phyloP scores from a whole-genome alignment of 2,113 vertebrate species.

The Spermophilus dauricus region DNA sequence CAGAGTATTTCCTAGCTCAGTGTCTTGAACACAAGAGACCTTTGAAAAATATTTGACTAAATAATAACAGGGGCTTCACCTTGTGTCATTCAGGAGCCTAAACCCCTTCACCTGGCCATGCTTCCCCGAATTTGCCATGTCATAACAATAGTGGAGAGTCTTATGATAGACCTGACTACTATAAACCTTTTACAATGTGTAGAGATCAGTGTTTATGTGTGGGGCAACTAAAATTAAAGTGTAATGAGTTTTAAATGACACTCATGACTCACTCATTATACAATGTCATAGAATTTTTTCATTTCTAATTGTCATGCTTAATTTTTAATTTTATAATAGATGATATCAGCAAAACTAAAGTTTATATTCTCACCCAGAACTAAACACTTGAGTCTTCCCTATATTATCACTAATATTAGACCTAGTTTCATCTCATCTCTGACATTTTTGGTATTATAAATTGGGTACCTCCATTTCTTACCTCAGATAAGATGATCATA shows the following conservation, averaged over 20 bases:
- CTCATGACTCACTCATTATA: background rate
- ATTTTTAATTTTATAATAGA: background rate
- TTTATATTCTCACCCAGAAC: background rate
- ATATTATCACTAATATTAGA: background rate
- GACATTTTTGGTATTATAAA: background rate
- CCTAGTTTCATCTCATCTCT: background rate
- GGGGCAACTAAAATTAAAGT: background rate
- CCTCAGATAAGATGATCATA: background rate
- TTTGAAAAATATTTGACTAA: background rate
- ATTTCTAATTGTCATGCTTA: background rate
- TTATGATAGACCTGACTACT: background rate
- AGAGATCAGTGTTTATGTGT: constrained; percentile 6
- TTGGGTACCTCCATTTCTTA: background rate
- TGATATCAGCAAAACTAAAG: background rate
- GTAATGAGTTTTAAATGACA: background rate
- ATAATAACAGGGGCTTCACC: background rate
- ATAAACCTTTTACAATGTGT: background rate
- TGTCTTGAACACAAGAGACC: background rate
- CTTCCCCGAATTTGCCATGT: background rate
- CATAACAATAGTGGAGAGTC: background rate
- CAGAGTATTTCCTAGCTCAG: background rate
- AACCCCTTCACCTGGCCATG: background rate
- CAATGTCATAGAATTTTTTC: background rate
- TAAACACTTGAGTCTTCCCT: background rate
- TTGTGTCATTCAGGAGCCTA: background rate